Conservation (phyloP, 2,113 vertebrate species). For the Nestor notabilis region DNA sequence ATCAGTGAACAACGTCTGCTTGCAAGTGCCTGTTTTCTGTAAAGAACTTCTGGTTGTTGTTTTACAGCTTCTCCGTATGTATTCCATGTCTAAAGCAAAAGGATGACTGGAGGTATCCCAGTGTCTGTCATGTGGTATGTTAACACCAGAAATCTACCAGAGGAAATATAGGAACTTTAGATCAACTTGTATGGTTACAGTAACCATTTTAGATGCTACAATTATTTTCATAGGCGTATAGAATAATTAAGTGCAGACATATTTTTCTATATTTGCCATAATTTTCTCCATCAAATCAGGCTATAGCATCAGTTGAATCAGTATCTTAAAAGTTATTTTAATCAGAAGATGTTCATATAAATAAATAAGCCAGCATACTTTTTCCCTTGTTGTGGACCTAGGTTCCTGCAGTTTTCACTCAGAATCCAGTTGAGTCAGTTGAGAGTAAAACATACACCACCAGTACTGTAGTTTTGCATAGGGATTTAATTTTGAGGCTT, state of each 20-base stretch:
- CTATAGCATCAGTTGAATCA: background rate
- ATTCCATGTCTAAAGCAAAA: background rate
- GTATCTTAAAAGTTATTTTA: background rate
- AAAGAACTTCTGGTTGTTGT: background rate
- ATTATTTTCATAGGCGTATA: background rate
- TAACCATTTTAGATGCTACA: background rate
- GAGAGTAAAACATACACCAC: background rate
- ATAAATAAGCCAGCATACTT: background rate
- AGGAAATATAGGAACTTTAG: background rate
- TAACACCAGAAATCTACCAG: background rate
- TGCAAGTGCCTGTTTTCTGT: background rate
- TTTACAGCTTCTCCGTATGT: background rate
- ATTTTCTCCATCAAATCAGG: background rate
- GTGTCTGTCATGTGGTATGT: background rate
- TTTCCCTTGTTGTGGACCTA: background rate
- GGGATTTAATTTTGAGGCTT: background rate
- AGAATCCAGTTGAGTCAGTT: background rate
- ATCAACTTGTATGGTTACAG: background rate
- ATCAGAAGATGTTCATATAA: background rate
- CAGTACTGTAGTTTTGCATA: background rate
- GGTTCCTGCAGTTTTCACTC: background rate
- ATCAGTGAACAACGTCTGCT: background rate
- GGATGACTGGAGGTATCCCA: background rate
- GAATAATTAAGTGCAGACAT: background rate
- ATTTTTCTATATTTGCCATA: background rate